These are phyloP conservation scores for Sapajus apella DNA, from an alignment of 2,113 vertebrate species.

Conservation along the genomic window DNA sequence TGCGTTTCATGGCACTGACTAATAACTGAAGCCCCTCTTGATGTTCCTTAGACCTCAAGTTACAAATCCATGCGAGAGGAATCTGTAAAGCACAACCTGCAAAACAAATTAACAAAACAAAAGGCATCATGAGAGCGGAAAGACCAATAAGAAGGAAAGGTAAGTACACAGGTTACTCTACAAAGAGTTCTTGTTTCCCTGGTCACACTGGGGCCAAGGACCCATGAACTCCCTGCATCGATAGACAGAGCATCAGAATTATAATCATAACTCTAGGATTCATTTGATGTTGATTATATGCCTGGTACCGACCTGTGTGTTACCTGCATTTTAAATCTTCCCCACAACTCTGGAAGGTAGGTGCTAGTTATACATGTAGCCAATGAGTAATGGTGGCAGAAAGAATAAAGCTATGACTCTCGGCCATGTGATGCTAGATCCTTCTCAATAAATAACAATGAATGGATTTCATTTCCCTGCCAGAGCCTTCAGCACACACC, in stretches of 20 bases:
- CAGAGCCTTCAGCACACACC: no score
- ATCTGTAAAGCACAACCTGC: not conserved
- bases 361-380: not conserved
- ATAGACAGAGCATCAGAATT: not conserved
- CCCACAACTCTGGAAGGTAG: not conserved
- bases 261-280: not conserved
- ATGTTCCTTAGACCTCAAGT: not conserved
- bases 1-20: not conserved
- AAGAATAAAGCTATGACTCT: not conserved
- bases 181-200: not conserved
- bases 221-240: rapidly evolving
- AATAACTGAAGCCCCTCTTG: not conserved
- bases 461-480: not conserved
- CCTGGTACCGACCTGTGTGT: not conserved
- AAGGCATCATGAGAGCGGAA: not conserved
- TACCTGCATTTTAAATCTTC: not conserved
- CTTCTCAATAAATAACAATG: no score
- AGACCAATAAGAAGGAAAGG: not conserved
- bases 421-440: rapidly evolving
- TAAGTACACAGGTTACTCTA: not conserved
- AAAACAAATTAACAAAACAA: not conserved
- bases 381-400: not conserved
- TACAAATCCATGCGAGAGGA: not conserved
- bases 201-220: not conserved
- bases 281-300: rapidly evolving